Conservation (phyloP, 2,888 invertebrate genomes). For the Agapostemon virescens region DNA sequence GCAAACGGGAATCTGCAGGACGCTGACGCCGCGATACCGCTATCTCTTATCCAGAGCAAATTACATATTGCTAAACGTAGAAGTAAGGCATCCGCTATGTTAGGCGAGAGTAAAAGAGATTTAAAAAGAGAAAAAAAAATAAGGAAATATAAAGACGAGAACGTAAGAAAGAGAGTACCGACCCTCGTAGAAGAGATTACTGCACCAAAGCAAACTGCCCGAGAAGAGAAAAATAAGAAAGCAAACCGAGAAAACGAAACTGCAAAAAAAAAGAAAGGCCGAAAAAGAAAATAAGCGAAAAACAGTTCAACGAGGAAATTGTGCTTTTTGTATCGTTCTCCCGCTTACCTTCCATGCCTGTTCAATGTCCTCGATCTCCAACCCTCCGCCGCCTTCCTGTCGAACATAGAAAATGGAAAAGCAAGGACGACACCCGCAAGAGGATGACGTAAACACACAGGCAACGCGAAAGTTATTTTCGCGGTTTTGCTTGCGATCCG, state of each 20-base stretch:
- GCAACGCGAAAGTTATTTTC: not conserved
- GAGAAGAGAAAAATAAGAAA: conserved; percentile 53
- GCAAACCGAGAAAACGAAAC: conserved; percentile 3
- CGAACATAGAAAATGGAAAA: conserved; percentile 44
- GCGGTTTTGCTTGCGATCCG: conserved; percentile 7
- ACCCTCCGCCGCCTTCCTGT: conserved; percentile 29
- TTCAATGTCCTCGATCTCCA: conserved; percentile 48
- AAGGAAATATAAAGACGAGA: conserved; percentile 20
- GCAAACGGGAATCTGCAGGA: conserved; percentile 44
- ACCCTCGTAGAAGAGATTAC: conserved; percentile 74
- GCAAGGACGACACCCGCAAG: conserved; percentile 48
- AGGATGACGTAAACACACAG: not conserved
- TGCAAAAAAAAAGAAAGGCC: not conserved
- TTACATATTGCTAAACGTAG: conserved; percentile 76
- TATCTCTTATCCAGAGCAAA: conserved; percentile 72
- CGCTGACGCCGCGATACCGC: conserved; percentile 52
- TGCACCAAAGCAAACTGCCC: conserved; percentile 73
- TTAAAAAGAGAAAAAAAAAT: too few species aligned
- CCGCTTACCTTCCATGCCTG: conserved; percentile 56
- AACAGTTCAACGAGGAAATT: conserved; percentile 68
- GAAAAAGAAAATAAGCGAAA: not conserved
- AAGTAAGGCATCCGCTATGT: conserved; percentile 76
- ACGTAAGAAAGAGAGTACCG: conserved; percentile 71
- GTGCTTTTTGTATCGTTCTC: conserved; percentile 70
- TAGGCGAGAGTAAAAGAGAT: conserved; percentile 70